Percentiles rank a stretch among this genome's conserved stretches.
These are phyloP conservation scores for Trichopoda pennipes DNA, from an alignment of 2,888 invertebrate species.

Conservation along the genomic window DNA sequence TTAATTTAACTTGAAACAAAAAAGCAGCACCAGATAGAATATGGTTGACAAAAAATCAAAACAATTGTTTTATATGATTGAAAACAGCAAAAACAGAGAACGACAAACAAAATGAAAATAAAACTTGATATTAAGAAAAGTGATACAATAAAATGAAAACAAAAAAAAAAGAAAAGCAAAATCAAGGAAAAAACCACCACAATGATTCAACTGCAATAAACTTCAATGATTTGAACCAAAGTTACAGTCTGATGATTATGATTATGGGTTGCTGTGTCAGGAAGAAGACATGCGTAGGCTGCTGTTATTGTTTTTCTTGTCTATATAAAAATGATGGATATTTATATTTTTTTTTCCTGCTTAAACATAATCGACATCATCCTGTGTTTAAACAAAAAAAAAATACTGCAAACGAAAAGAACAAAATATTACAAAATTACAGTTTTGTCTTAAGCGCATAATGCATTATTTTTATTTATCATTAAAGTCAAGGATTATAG, in stretches of 20 bases:
- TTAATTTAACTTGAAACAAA: slow-evolving; percentile 1
- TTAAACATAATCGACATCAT: slow-evolving; percentile 66
- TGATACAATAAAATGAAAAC: neutral
- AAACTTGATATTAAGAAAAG: slow-evolving; percentile 4
- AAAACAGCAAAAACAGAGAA: slow-evolving; percentile 27
- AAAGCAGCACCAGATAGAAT: slow-evolving; percentile 35
- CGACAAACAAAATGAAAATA: slow-evolving; percentile 16
- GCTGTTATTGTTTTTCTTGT: slow-evolving; percentile 41
- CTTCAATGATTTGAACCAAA: slow-evolving; percentile 22
- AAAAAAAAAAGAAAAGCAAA: slow-evolving; percentile 7
- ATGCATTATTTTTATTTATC: slow-evolving; percentile 13
- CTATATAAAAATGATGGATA: slow-evolving; percentile 64
- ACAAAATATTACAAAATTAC: neutral
- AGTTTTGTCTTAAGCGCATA: neutral
- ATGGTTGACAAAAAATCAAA: slow-evolving; percentile 59
- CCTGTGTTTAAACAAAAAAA: slow-evolving; percentile 57
- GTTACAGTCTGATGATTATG: slow-evolving; percentile 51
- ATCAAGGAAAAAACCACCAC: neutral
- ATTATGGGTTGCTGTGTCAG: slow-evolving; percentile 68
- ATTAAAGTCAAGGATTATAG: slow-evolving; percentile 23
- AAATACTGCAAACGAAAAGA: slow-evolving; percentile 11
- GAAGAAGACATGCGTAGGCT: slow-evolving; percentile 62
- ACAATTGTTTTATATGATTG: slow-evolving; percentile 44
- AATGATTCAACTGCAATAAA: slow-evolving; percentile 28
- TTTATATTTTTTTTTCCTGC: neutral